Evolutionary conservation across 2,113 vertebrate genomes (phyloP).

Genomic region (Laticauda laticaudata): DNA sequence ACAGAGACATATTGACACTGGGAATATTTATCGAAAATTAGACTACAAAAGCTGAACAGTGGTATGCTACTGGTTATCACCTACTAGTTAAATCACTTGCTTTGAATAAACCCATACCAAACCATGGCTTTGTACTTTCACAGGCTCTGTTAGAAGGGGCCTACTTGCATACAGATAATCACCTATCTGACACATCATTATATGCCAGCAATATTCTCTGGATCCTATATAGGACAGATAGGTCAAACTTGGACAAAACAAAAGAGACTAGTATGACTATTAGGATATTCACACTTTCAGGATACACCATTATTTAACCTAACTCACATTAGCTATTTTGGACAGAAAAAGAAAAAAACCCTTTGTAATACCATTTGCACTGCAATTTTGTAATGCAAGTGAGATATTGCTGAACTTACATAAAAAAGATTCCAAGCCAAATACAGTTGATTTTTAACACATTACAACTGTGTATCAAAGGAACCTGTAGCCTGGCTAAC

Average conservation of each 20-base stretch:
- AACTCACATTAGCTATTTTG: neutral
- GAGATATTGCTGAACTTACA: neutral
- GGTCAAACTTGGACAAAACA: neutral
- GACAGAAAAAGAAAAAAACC: neutral
- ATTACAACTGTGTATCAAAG: neutral
- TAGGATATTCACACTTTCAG: neutral
- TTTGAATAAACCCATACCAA: neutral
- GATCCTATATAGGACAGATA: neutral
- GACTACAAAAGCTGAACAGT: neutral
- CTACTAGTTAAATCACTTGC: neutral
- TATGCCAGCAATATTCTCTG: neutral
- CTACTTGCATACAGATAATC: neutral
- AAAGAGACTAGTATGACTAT: neutral
- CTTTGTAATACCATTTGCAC: neutral
- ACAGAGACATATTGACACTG: neutral
- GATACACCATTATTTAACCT: neutral
- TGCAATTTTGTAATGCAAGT: neutral
- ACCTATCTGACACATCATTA: neutral
- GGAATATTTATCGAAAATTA: neutral
- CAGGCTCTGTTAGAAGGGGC: neutral
- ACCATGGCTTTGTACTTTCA: neutral
- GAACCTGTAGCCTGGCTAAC: neutral
- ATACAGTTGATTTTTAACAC: neutral
- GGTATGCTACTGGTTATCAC: neutral
- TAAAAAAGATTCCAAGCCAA: neutral